Conservation (phyloP, 2,113 vertebrate species). For the Pachyramphus minor region DNA sequence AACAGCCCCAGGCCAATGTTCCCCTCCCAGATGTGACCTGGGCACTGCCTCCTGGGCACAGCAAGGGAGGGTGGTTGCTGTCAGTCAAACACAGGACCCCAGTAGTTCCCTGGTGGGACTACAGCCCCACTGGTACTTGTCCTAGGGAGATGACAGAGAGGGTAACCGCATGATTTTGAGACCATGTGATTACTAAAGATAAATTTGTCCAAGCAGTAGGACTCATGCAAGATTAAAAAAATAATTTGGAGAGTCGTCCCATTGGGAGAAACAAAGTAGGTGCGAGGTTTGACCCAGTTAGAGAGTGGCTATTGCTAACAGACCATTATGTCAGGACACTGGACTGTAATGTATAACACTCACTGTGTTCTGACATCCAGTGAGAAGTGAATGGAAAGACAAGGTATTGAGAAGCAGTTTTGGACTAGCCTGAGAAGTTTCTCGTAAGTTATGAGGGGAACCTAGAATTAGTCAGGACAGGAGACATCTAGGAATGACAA, state of each 20-base stretch:
- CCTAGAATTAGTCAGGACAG: background rate
- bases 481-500: background rate
- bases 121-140: background rate
- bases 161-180: background rate
- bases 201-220: background rate
- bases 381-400: background rate
- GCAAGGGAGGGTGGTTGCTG: accelerated
- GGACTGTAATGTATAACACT: background rate
- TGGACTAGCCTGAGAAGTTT: background rate
- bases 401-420: background rate
- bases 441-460: background rate
- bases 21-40: background rate
- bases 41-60: background rate
- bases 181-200: background rate
- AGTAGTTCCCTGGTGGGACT: background rate
- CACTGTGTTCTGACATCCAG: background rate
- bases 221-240: background rate
- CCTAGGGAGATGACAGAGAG: background rate
- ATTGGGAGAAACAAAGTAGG: background rate
- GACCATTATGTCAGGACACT: background rate
- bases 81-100: background rate
- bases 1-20: background rate
- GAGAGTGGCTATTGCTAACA: background rate
- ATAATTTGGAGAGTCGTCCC: background rate
- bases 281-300: background rate